Percentiles rank a stretch among this genome's conserved stretches.
Evolutionary conservation across 92 coral and sea anemone species (phyloP).

Genomic region (Heliopora coerulea): DNA sequence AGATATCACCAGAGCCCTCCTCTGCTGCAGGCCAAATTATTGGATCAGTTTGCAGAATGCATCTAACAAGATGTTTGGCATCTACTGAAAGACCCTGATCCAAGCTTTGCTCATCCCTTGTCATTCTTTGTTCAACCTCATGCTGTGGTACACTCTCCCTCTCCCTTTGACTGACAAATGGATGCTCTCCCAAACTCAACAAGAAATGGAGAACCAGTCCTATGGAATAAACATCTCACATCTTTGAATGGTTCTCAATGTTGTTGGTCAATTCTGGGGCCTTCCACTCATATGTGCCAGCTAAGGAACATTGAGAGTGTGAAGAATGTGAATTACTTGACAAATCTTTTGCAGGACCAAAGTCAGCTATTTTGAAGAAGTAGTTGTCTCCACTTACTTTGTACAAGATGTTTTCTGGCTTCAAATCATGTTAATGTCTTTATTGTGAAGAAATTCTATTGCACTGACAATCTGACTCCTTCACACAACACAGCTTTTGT

Average conservation of each 20-base stretch:
- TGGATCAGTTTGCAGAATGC: not conserved
- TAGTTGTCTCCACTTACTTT: not conserved
- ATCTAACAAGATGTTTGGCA: not conserved
- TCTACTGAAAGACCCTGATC: not conserved
- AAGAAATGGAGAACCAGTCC: not conserved
- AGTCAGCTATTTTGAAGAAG: not conserved
- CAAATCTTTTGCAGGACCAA: not conserved
- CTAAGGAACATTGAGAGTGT: too few relatives aligned
- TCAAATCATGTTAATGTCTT: not conserved
- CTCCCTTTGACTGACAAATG: not conserved
- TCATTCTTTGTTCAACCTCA: not conserved
- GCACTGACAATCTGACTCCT: not conserved
- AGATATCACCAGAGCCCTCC: not conserved
- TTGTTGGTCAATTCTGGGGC: too few relatives aligned
- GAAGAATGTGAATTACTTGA: not conserved
- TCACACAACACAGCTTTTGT: not conserved
- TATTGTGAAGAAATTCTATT: not conserved
- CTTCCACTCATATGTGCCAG: too few relatives aligned
- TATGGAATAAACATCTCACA: not conserved
- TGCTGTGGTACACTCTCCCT: not conserved
- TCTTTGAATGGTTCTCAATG: not conserved
- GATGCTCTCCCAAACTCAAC: not conserved
- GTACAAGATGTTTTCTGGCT: not conserved
- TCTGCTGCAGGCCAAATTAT: not conserved
- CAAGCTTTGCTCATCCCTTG: not conserved